Evolutionary conservation across 2,113 vertebrate species (phyloP), one percentile per base, ranked within the genome.

Genomic region (Erythrolamprus reginae): DNA sequence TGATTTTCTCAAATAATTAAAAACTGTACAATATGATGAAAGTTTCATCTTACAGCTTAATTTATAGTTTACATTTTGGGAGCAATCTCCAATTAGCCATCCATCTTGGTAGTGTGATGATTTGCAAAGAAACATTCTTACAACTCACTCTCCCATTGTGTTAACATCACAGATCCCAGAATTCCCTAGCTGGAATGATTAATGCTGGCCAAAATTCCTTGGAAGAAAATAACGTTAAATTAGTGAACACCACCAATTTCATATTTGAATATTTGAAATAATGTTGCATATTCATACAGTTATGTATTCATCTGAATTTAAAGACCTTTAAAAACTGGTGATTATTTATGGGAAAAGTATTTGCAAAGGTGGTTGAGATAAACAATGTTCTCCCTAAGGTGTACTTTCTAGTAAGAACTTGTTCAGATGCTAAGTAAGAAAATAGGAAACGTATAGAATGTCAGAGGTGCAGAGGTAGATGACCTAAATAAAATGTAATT

Each of bases 361-460:
- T 65, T n/a, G 28, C 61, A 65, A 65, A n/a, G 5, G 4, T 5
- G 28, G 28, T 1, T n/a, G 61, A 5, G 61, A 65, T 65, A 15
- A 17, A 65, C 13, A 65, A 17, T 17, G 5, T 70, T 70, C 13
- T 70, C n/a, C 61, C 61, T 33, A 33, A 70, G n/a, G n/a, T 5
- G 5, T 70, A 70, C 86, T 10, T 50, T 86, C 86, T 45, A 92
- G 17, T 55, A 58, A 86, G 33, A 90, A 90, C 86, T 90, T 42
- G 56, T 51, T 91, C 26, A 52, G 93, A 42, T 21, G 77, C 89
- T 42, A n/a, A 65, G 58, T 5, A 65, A n/a, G 28, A 65, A n/a
- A n/a, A 12, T 15, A 65, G 58, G 58, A 65, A 65, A n/a, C 4
- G 0, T 65, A 65, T 0, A n/a, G 26, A 65, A 65, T 65, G 58